Conservation (phyloP, 2,113 vertebrate species). For the Platysteira castanea region DNA sequence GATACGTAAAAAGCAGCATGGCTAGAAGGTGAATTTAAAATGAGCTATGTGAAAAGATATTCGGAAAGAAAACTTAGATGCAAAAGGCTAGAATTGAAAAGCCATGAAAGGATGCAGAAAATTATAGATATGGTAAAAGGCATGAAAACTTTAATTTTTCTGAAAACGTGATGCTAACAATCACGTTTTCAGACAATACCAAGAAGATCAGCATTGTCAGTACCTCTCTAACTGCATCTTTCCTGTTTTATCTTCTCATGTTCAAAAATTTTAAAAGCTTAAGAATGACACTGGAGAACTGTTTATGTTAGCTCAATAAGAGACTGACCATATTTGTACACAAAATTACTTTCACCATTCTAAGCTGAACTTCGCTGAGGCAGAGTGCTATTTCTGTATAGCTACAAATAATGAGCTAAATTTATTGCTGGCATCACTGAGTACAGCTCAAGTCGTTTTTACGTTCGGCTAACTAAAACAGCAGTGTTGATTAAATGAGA, state of each 20-base stretch:
- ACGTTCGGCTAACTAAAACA: background rate
- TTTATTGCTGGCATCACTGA: background rate
- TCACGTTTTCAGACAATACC: background rate
- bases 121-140: background rate
- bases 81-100: background rate
- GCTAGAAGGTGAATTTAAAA: background rate
- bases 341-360: background rate
- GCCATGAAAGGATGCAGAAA: background rate
- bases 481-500: background rate
- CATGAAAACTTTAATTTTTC: background rate
- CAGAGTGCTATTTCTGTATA: background rate
- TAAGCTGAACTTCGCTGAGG: background rate
- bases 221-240: background rate
- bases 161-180: background rate
- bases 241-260: background rate
- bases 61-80: background rate
- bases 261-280: background rate
- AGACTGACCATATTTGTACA: background rate
- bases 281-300: background rate
- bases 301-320: background rate
- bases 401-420: slow-evolving; percentile 14
- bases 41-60: background rate
- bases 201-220: background rate
- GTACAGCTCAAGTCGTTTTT: background rate
- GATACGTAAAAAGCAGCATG: background rate